Conservation (phyloP, 2,113 vertebrate genomes). For the Nansenia antarctica region DNA sequence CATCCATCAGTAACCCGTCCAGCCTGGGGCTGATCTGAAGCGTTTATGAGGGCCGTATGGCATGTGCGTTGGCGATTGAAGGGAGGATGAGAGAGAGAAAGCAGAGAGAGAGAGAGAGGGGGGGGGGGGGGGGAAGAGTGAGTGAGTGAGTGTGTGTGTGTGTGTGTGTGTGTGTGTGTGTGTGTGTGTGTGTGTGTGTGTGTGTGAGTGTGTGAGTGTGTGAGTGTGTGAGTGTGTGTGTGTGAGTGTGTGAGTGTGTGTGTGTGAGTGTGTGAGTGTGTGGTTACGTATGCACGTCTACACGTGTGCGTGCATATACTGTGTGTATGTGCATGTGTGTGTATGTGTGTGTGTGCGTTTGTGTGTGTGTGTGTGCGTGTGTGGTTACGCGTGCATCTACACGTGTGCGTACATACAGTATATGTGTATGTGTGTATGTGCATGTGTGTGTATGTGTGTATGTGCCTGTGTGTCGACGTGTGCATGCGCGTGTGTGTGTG, state of each 20-base stretch:
- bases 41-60: not conserved
- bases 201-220: too few species aligned
- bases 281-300: too few species aligned
- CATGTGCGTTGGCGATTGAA: not conserved
- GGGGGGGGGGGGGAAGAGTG: too few species aligned
- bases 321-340: not conserved
- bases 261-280: too few species aligned
- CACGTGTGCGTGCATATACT: slow-evolving; percentile 1
- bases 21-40: slow-evolving; percentile 4
- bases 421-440: not conserved
- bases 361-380: slow-evolving; percentile 18
- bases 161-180: too few species aligned
- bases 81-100: not conserved
- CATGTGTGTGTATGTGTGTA: slow-evolving; percentile 22
- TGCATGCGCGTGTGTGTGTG: slow-evolving; percentile 12
- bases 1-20: not conserved
- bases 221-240: too few species aligned
- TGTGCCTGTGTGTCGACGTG: slow-evolving; percentile 20
- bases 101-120: too few species aligned
- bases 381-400: too few species aligned
- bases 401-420: not conserved
- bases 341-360: slow-evolving; percentile 6
- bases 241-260: too few species aligned
- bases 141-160: too few species aligned
- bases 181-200: too few species aligned